Evolutionary conservation across 2,113 vertebrate genomes (phyloP).

Genomic region (Potamarius usumacintae): DNA sequence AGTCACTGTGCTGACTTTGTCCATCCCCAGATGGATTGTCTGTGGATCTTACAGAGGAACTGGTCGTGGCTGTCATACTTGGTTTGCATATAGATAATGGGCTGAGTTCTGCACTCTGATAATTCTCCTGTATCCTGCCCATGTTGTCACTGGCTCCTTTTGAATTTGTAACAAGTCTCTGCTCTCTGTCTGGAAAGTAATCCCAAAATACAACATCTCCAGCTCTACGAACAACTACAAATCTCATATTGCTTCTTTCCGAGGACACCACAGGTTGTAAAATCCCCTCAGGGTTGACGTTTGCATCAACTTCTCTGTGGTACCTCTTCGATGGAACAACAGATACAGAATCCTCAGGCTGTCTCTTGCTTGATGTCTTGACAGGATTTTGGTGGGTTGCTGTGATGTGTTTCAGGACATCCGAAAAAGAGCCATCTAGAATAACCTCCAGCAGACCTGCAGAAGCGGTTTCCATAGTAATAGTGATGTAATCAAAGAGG

Average conservation of each 20-base stretch:
- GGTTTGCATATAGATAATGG: not conserved
- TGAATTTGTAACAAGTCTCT: not conserved
- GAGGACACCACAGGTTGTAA: conserved; percentile 63
- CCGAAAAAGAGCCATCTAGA: conserved; percentile 77
- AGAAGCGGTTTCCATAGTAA: conserved; percentile 68
- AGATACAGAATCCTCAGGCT: not conserved
- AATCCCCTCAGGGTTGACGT: not conserved
- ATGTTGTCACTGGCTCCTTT: not conserved
- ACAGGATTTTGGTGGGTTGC: conserved; percentile 43
- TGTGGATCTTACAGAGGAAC: not conserved
- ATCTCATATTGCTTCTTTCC: conserved; percentile 22
- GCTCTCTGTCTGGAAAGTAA: not conserved
- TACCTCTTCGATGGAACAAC: conserved; percentile 46
- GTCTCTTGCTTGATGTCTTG: conserved; percentile 47
- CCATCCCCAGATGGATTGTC: not conserved
- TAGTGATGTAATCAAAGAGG: conserved; percentile 78
- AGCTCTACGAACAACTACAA: conserved; percentile 62
- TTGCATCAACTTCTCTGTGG: conserved; percentile 13
- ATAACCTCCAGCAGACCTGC: conserved; percentile 84
- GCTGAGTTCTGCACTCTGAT: not conserved
- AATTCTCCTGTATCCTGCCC: not conserved
- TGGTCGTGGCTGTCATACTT: not conserved
- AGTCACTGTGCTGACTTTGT: not conserved
- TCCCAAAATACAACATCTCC: conserved; percentile 51
- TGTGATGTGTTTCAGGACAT: conserved; percentile 74